Percentiles rank a stretch among this genome's conserved stretches.
Evolutionary conservation across 2,797 vertebrate species (phyloP).

Genomic region (Lagorchestes hirsutus): DNA sequence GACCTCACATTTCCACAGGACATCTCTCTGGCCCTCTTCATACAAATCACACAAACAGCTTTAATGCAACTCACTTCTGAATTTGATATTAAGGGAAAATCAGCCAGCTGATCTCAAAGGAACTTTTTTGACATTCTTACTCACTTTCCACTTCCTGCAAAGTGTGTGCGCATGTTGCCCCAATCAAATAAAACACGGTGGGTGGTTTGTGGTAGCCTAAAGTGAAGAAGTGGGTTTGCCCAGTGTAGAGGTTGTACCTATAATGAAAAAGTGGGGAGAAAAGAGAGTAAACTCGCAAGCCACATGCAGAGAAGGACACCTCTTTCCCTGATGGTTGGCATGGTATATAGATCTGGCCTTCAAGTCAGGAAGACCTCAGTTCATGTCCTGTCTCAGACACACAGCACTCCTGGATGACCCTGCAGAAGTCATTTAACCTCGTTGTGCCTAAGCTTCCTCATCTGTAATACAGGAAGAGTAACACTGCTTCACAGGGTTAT

Average conservation of each 20-base stretch:
- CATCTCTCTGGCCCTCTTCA: background rate
- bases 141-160: background rate
- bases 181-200: background rate
- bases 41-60: background rate
- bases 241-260: background rate
- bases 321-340: background rate
- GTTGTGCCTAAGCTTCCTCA: background rate
- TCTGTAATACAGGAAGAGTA: background rate
- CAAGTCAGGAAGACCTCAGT: background rate
- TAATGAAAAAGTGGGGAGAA: background rate
- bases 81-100: conserved; percentile 58
- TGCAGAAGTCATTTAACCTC: background rate
- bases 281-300: background rate
- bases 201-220: background rate
- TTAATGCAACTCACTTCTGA: conserved; percentile 58
- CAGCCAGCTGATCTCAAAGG: background rate
- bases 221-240: background rate
- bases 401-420: rapidly evolving
- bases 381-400: background rate
- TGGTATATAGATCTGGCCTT: background rate
- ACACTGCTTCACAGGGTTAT: background rate
- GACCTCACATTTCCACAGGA: background rate
- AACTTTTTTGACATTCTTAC: background rate
- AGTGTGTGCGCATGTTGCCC: background rate
- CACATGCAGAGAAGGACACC: background rate